phyloP scores from a whole-genome alignment of 2,888 invertebrate genomes.

The Hirtodrosophila duncani region DNA sequence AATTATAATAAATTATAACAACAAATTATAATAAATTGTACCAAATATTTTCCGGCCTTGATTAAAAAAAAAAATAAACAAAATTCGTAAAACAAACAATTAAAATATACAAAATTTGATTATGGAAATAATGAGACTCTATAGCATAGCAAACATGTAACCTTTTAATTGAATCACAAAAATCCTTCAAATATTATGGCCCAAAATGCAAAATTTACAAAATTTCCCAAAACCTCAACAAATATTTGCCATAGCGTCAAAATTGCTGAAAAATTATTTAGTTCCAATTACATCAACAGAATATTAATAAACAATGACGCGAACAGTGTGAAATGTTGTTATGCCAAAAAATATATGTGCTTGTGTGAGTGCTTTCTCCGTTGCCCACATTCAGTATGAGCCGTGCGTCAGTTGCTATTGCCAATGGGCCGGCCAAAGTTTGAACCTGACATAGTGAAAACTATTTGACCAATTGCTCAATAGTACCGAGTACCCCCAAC shows the following conservation, averaged over 20 bases:
- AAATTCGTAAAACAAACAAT: too few relatives aligned
- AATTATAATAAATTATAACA: too few relatives aligned
- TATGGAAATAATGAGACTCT: too few relatives aligned
- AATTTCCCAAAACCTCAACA: conserved; percentile 13
- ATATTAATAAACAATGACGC: conserved; percentile 68
- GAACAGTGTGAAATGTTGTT: conserved; percentile 26
- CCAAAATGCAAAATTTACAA: too few relatives aligned
- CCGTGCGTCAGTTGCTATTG: conserved; percentile 41
- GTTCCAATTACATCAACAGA: conserved; percentile 61
- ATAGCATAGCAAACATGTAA: too few relatives aligned
- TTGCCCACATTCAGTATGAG: conserved; percentile 6
- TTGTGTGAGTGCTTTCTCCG: conserved; percentile 14
- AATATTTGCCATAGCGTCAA: conserved; percentile 15
- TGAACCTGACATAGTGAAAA: conserved; percentile 66
- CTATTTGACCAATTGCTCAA: conserved; percentile 64
- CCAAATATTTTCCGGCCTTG: too few relatives aligned
- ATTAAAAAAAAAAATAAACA: too few relatives aligned
- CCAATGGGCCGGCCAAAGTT: conserved; percentile 36
- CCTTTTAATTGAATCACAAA: too few relatives aligned
- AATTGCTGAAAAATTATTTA: conserved; percentile 27
- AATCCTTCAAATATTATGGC: conserved; percentile 9
- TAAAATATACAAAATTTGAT: too few relatives aligned
- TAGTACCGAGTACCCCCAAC: conserved; percentile 25
- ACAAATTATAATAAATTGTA: too few relatives aligned
- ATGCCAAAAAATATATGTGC: conserved; percentile 22